These are phyloP conservation scores for Cinclus mexicanus DNA, from an alignment of 2,113 vertebrate species.

Conservation along the genomic window DNA sequence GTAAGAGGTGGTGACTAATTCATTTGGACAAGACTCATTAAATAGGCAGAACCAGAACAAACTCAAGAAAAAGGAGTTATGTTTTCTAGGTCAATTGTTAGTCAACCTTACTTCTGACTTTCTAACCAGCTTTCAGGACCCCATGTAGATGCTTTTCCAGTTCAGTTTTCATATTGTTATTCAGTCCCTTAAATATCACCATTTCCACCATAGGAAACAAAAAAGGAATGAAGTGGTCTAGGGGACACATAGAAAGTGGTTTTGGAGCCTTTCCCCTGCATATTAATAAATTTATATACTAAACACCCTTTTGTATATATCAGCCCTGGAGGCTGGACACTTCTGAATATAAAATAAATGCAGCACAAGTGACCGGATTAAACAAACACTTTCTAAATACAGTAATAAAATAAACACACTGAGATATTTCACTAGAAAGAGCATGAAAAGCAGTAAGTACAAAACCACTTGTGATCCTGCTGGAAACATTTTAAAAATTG, in stretches of 20 bases:
- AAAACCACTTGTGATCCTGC: constrained; percentile 2
- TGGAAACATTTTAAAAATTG: constrained; percentile 26
- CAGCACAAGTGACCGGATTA: neutral
- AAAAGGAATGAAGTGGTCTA: neutral
- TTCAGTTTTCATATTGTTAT: neutral
- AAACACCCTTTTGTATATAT: neutral
- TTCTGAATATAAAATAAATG: neutral
- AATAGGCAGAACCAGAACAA: neutral
- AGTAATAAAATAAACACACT: constrained; percentile 28
- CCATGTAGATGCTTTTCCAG: neutral
- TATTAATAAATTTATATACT: neutral
- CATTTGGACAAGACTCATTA: neutral
- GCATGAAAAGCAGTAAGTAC: neutral
- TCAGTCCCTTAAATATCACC: neutral
- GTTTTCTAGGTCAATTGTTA: neutral
- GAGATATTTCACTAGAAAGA: neutral
- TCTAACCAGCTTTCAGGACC: neutral
- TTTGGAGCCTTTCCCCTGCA: neutral
- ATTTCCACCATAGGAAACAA: neutral
- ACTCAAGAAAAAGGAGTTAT: neutral
- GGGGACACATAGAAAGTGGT: neutral
- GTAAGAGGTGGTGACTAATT: neutral
- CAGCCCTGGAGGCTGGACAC: neutral
- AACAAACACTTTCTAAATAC: constrained; percentile 23
- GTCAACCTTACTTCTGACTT: neutral